A percentile compares a stretch with the other conserved stretches of the same genome.
Conservation (phyloP, 2,888 invertebrate genomes). For the Drosophila austrosaltans region DNA sequence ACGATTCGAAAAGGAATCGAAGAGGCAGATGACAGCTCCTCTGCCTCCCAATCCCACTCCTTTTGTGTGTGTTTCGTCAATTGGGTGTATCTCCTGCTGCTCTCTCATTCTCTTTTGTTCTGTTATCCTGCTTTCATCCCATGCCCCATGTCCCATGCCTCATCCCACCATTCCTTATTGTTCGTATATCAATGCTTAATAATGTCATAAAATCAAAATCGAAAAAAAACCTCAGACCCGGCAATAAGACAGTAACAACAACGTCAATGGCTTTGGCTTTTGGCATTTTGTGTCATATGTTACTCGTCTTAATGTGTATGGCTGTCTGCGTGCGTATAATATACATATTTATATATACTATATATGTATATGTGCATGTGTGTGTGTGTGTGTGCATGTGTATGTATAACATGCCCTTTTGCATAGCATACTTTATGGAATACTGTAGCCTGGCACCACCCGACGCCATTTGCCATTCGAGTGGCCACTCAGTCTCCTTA, state of each 20-base stretch:
- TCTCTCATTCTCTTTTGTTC: too few species aligned
- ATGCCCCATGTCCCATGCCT: slow-evolving; percentile 14
- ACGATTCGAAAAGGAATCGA: too few species aligned
- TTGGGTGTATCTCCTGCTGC: neutral
- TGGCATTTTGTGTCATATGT: slow-evolving; percentile 17
- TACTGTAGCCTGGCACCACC: slow-evolving; percentile 18
- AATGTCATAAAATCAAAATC: slow-evolving; percentile 56
- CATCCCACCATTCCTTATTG: slow-evolving; percentile 24
- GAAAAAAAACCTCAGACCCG: slow-evolving; percentile 24
- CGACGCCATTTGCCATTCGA: slow-evolving; percentile 44
- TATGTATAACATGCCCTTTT: slow-evolving; percentile 28
- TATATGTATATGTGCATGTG: slow-evolving; percentile 5
- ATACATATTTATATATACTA: slow-evolving; percentile 1
- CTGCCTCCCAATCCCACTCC: too few species aligned
- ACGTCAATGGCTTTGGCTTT: slow-evolving; percentile 28
- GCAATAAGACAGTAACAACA: slow-evolving; percentile 28
- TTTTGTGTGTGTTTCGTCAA: neutral
- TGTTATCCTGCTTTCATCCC: slow-evolving; percentile 25
- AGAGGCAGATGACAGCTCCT: too few species aligned
- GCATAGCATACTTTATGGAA: slow-evolving; percentile 33
- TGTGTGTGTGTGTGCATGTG: slow-evolving; percentile 18
- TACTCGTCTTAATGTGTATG: slow-evolving; percentile 6
- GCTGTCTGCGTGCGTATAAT: neutral
- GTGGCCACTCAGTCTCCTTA: slow-evolving; percentile 56
- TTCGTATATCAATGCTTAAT: slow-evolving; percentile 63